phyloP scores from a whole-genome alignment of 2,797 vertebrate species.

The Sciurus carolinensis region DNA sequence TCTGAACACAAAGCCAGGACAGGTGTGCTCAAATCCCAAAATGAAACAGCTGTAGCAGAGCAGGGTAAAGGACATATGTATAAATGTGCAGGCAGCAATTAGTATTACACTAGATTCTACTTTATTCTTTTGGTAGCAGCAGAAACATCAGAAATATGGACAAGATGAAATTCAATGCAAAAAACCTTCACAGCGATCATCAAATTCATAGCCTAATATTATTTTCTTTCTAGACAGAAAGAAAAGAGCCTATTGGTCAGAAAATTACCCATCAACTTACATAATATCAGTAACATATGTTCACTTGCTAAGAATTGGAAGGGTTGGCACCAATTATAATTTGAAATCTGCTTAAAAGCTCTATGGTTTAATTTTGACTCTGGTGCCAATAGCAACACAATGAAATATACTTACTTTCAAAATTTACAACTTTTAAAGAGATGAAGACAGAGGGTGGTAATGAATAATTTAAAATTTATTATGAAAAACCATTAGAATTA shows the following conservation, averaged over 20 bases:
- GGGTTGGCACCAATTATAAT: neutral
- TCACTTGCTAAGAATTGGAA: constrained; percentile 27
- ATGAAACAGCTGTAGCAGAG: constrained; percentile 17
- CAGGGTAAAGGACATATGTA: neutral
- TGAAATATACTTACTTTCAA: neutral
- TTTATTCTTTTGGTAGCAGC: neutral
- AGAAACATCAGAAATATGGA: neutral
- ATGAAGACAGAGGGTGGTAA: neutral
- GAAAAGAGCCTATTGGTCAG: neutral
- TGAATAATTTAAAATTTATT: neutral
- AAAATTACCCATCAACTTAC: neutral
- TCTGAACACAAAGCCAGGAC: constrained; percentile 9
- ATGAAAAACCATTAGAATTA: neutral
- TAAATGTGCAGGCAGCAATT: neutral
- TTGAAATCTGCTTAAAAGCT: constrained; percentile 33
- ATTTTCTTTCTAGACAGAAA: neutral
- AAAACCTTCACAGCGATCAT: neutral
- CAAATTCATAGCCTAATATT: neutral
- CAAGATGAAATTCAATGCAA: neutral
- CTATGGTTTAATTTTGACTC: constrained; percentile 28
- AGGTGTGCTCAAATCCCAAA: neutral
- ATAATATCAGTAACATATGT: constrained; percentile 26
- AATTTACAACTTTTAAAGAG: neutral
- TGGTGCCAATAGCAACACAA: neutral
- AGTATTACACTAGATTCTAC: neutral